Percentiles rank a stretch among this genome's conserved stretches.
These are phyloP conservation scores for Rhopalosiphum maidis DNA, from an alignment of 1,140 invertebrate genomes.

Conservation along the genomic window DNA sequence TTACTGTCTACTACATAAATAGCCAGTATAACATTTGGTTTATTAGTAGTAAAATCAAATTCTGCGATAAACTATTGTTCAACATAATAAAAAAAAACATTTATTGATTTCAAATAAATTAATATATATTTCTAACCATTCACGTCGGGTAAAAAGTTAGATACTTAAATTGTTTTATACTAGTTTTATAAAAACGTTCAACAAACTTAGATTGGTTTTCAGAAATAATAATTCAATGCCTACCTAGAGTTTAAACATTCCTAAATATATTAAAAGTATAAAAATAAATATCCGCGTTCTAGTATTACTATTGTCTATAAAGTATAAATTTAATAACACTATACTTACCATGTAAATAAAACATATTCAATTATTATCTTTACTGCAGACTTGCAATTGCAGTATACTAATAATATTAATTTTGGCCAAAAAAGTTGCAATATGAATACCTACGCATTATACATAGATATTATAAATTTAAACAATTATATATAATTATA, in stretches of 20 bases:
- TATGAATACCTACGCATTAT: not conserved
- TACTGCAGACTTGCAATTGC: not conserved
- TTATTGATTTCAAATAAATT: conserved; percentile 19
- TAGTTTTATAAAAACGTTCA: not conserved
- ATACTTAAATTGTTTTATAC: conserved; percentile 2
- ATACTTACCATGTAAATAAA: not conserved
- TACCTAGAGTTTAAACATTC: not conserved
- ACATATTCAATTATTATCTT: not conserved
- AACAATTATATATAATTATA: too few relatives aligned
- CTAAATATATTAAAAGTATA: not conserved
- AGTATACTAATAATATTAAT: not conserved
- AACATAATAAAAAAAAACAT: not conserved
- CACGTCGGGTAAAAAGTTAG: not conserved
- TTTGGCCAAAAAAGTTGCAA: not conserved
- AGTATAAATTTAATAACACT: not conserved
- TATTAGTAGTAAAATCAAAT: not conserved
- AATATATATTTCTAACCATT: not conserved
- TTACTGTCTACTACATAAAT: not conserved
- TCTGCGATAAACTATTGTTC: not conserved
- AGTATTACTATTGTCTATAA: not conserved
- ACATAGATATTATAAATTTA: too few relatives aligned
- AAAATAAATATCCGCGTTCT: not conserved
- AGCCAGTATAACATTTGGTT: not conserved
- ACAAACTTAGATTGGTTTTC: not conserved
- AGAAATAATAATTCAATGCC: not conserved